phyloP scores from a whole-genome alignment of 2,888 invertebrate species.

The Noctua janthina region DNA sequence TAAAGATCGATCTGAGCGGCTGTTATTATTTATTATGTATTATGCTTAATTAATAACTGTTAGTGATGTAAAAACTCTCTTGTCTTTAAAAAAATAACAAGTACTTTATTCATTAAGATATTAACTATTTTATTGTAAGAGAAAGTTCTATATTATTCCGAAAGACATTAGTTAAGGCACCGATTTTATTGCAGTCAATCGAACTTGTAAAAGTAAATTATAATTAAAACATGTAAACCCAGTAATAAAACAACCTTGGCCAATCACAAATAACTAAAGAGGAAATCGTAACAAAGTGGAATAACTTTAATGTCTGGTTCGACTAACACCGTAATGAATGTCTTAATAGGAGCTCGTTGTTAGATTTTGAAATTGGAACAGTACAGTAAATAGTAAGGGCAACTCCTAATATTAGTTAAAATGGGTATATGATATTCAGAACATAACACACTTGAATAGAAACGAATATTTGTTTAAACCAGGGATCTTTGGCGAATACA shows the following conservation, averaged over 20 bases:
- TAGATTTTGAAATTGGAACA: not conserved
- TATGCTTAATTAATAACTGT: not conserved
- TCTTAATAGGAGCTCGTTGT: not conserved
- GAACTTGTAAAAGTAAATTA: constrained; percentile 27
- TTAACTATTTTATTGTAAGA: not conserved
- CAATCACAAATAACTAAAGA: constrained; percentile 26
- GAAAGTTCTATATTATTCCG: constrained; percentile 17
- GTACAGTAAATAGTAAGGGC: not conserved
- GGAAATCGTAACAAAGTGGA: constrained; percentile 22
- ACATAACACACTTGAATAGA: not conserved
- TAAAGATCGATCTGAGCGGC: too few relatives aligned
- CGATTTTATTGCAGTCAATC: constrained; percentile 19
- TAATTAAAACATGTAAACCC: constrained; percentile 28
- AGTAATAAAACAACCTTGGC: constrained; percentile 35
- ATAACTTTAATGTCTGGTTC: not conserved
- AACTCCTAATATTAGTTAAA: not conserved
- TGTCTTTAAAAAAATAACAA: not conserved
- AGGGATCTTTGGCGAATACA: not conserved
- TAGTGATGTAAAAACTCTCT: not conserved
- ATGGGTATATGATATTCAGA: not conserved
- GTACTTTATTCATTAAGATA: not conserved
- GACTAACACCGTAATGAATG: not conserved
- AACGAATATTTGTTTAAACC: not conserved
- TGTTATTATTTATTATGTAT: not conserved
- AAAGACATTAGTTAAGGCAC: constrained; percentile 12